phyloP scores from a whole-genome alignment of 2,113 vertebrate genomes.

The Serinus canaria region DNA sequence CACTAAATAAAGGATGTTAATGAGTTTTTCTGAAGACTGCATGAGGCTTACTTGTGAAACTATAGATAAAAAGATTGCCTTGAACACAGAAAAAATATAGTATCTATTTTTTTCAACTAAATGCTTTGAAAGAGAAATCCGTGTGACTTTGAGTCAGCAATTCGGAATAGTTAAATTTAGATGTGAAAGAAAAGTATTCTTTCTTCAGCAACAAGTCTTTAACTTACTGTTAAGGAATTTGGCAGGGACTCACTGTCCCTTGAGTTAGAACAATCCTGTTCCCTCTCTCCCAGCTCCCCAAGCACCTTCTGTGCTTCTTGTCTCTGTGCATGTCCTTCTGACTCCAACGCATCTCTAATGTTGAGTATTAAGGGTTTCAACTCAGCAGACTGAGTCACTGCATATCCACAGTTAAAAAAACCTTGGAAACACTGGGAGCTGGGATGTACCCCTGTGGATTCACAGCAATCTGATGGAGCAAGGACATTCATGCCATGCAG shows the following conservation, averaged over 20 bases:
- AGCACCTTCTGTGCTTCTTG: background rate
- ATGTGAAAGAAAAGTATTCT: conserved; percentile 1
- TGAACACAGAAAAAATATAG: background rate
- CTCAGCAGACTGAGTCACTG: background rate
- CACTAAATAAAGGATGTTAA: background rate
- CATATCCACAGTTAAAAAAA: background rate
- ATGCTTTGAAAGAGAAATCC: conserved; percentile 8
- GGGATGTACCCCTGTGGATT: background rate
- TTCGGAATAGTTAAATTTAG: background rate
- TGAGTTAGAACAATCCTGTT: background rate
- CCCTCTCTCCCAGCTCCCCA: background rate
- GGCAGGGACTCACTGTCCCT: background rate
- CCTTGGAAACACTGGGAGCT: background rate
- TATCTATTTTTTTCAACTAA: background rate
- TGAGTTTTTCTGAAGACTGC: background rate
- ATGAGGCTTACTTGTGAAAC: background rate
- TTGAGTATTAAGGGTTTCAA: background rate
- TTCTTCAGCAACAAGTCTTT: background rate
- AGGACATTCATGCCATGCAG: too few species aligned
- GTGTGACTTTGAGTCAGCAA: background rate
- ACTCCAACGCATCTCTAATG: background rate
- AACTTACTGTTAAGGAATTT: conserved; percentile 5
- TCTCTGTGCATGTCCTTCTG: background rate
- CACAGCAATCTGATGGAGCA: background rate
- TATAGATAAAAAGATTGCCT: background rate